Percentiles rank a stretch among this genome's conserved stretches.
phyloP scores from a whole-genome alignment of 1,140 invertebrate genomes.

The Callitettix versicolor region DNA sequence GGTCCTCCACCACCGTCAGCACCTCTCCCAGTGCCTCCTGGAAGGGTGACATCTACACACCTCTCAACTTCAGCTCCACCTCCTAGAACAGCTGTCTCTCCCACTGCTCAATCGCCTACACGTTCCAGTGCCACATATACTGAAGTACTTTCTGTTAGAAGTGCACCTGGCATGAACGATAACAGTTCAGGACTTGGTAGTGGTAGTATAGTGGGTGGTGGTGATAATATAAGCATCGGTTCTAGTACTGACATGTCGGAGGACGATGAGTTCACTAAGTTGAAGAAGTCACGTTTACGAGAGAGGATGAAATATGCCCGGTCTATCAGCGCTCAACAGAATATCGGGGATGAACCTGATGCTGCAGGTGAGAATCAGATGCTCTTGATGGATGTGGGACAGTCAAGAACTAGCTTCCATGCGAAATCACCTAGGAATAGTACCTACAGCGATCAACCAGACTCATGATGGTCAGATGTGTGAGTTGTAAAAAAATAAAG shows the following conservation, averaged over 20 bases:
- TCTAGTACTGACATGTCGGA: conserved; percentile 17
- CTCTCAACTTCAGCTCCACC: conserved; percentile 8
- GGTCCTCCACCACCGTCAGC: conserved; percentile 10
- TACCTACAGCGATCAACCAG: not conserved
- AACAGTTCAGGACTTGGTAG: conserved; percentile 19
- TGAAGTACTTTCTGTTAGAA: conserved; percentile 17
- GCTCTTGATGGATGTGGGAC: conserved; percentile 8
- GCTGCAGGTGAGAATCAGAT: conserved; percentile 6
- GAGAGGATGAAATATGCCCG: conserved; percentile 21
- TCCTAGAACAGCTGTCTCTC: conserved; percentile 12
- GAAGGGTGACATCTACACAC: conserved; percentile 6
- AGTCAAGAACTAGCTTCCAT: conserved; percentile 2
- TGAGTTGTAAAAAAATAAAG: no score
- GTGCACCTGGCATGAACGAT: conserved; percentile 16
- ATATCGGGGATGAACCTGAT: not conserved
- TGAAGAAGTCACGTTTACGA: conserved; percentile 21
- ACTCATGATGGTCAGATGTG: not conserved
- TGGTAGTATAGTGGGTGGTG: conserved; percentile 14
- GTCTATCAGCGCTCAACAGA: conserved; percentile 17
- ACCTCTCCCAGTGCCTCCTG: conserved; percentile 1
- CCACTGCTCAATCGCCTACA: conserved; percentile 18
- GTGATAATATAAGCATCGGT: conserved; percentile 14
- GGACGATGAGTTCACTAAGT: conserved; percentile 25
- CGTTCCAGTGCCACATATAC: conserved; percentile 16
- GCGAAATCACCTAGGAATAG: conserved; percentile 2